These are phyloP conservation scores for Automeris io DNA, from an alignment of 2,888 invertebrate species.

Conservation along the genomic window DNA sequence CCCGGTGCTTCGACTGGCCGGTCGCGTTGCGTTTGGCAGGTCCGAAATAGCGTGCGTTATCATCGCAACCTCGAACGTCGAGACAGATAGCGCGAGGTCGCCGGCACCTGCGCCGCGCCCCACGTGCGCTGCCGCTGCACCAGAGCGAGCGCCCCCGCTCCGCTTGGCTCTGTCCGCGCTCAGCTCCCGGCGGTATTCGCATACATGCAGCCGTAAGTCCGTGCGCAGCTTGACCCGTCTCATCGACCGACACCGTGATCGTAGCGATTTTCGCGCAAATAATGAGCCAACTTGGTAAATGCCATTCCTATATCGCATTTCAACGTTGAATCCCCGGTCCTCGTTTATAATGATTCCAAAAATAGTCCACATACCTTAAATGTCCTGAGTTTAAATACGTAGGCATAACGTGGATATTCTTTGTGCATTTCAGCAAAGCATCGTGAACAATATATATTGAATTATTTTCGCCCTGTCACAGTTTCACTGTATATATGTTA, in stretches of 20 bases:
- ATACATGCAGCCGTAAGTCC: not conserved
- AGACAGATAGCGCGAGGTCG: slow-evolving; percentile 73
- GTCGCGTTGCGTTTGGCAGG: slow-evolving; percentile 34
- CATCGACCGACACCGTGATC: not conserved
- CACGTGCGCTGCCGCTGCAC: slow-evolving; percentile 58
- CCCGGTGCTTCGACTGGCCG: slow-evolving; percentile 30
- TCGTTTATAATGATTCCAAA: no score
- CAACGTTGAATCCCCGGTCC: no score
- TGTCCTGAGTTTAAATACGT: no score
- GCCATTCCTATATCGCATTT: not conserved
- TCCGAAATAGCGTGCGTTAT: slow-evolving; percentile 72
- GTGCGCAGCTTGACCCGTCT: no score
- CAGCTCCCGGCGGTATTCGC: slow-evolving; percentile 5
- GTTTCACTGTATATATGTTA: no score
- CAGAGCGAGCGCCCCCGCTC: slow-evolving; percentile 15
- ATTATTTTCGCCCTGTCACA: no score
- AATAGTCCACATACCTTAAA: no score
- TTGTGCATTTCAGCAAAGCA: no score
- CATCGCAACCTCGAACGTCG: slow-evolving; percentile 69
- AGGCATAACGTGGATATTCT: no score
- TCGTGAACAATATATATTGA: no score
- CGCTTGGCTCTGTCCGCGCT: slow-evolving; percentile 28
- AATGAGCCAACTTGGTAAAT: not conserved
- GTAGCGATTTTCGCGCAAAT: not conserved
- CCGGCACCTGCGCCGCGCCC: slow-evolving; percentile 62